A percentile compares a stretch with the other conserved stretches of the same genome.
Evolutionary conservation across 2,888 invertebrate species (phyloP).

Genomic region (Flexamia atlantica): DNA sequence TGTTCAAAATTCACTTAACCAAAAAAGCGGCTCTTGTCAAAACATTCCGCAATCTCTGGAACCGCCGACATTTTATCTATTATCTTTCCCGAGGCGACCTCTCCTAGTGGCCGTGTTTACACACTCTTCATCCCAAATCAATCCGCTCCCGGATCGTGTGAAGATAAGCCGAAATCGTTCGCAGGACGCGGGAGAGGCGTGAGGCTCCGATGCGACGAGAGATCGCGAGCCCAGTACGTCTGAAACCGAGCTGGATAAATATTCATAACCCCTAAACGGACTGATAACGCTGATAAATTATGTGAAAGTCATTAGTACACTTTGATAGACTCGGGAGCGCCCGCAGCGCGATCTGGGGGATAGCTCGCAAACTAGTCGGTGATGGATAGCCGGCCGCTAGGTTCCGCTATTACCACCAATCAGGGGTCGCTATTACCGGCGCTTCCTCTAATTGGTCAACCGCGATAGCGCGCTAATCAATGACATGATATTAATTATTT

Average conservation of each 20-base stretch:
- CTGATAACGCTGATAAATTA: conserved; percentile 53
- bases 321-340: conserved; percentile 35
- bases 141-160: conserved; percentile 25
- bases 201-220: background rate
- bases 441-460: conserved; percentile 50
- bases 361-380: conserved; percentile 52
- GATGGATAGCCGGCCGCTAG: conserved; percentile 30
- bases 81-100: conserved; percentile 27
- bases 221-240: background rate
- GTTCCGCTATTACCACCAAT: conserved; percentile 44
- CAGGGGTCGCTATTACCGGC: conserved; percentile 5
- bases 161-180: conserved; percentile 18
- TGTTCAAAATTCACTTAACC: background rate
- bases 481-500: conserved; percentile 34
- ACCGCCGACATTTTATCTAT: conserved; percentile 8
- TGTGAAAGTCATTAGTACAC: conserved; percentile 53
- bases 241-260: conserved; percentile 40
- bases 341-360: conserved; percentile 41
- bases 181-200: conserved; percentile 15
- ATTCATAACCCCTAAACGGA: conserved; percentile 54
- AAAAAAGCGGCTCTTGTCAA: background rate
- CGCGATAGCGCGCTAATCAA: conserved; percentile 28
- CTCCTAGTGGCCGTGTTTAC: conserved; percentile 8
- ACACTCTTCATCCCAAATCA: conserved; percentile 16
- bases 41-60: background rate